Evolutionary conservation across 2,797 vertebrate species (phyloP).

Genomic region (Denticeps clupeoides): DNA sequence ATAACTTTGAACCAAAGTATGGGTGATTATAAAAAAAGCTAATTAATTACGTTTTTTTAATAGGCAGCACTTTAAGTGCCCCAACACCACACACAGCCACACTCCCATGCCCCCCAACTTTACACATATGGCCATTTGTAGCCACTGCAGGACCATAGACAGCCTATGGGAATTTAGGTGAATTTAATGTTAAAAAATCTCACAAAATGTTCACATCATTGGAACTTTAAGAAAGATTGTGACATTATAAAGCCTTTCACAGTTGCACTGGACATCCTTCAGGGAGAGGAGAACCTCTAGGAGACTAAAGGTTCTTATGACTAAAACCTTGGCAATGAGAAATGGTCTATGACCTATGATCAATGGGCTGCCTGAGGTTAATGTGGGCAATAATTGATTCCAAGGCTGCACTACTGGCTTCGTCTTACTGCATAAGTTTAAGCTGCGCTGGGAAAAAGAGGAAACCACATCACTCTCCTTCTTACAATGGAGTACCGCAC

Average conservation of each 20-base stretch:
- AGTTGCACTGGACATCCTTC: slow-evolving; percentile 13
- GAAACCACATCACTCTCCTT: slow-evolving; percentile 12
- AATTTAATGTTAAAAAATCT: too few relatives aligned
- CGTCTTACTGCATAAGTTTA: slow-evolving; percentile 22
- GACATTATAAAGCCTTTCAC: slow-evolving; percentile 19
- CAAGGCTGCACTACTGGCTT: slow-evolving; percentile 10
- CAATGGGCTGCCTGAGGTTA: slow-evolving; percentile 10
- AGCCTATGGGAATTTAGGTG: too few relatives aligned
- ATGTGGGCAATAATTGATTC: slow-evolving; percentile 13
- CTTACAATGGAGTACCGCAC: slow-evolving; percentile 12
- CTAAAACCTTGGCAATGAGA: slow-evolving; percentile 10
- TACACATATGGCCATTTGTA: too few relatives aligned
- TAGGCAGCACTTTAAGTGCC: too few relatives aligned
- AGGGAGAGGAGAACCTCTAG: slow-evolving; percentile 18
- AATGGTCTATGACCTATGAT: slow-evolving; percentile 13
- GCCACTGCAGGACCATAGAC: too few relatives aligned
- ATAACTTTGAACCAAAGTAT: too few relatives aligned
- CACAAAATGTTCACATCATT: too few relatives aligned
- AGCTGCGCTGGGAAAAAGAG: slow-evolving; percentile 14
- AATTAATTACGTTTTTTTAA: too few relatives aligned
- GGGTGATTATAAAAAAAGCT: too few relatives aligned
- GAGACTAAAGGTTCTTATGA: slow-evolving; percentile 17
- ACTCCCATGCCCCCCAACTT: too few relatives aligned
- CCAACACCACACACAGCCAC: too few relatives aligned
- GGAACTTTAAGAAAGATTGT: slow-evolving; percentile 21